A percentile compares a stretch with the other conserved stretches of the same genome.
phyloP scores from a whole-genome alignment of 2,113 vertebrate genomes.

The Perca fluviatilis region DNA sequence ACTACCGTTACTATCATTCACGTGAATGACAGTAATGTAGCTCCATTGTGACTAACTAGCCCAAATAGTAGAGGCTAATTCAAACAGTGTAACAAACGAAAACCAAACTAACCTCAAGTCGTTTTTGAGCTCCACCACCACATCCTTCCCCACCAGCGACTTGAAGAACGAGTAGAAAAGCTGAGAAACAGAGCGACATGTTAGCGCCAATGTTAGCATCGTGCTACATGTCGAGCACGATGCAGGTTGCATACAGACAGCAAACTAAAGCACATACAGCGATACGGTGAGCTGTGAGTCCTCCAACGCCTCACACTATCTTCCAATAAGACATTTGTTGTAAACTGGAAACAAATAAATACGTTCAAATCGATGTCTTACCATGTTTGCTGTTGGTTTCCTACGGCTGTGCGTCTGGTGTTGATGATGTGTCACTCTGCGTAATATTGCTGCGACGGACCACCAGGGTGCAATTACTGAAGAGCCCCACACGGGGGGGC shows the following conservation, averaged over 20 bases:
- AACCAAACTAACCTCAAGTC: slow-evolving; percentile 88
- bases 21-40: no score
- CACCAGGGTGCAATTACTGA: neutral
- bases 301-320: fast-evolving
- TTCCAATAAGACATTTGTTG: fast-evolving
- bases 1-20: no score
- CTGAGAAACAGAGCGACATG: slow-evolving; percentile 74
- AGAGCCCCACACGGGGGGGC: slow-evolving; percentile 31
- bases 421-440: slow-evolving; percentile 39
- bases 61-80: neutral
- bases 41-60: no score
- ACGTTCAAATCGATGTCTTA: slow-evolving; percentile 13
- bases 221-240: slow-evolving; percentile 17
- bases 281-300: fast-evolving
- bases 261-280: neutral
- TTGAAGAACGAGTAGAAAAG: slow-evolving; percentile 97
- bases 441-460: slow-evolving; percentile 15
- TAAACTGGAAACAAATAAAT: neutral
- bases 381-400: slow-evolving; percentile 65
- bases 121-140: slow-evolving; percentile 95
- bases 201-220: slow-evolving; percentile 43
- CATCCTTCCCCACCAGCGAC: slow-evolving; percentile 94
- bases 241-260: fast-evolving
- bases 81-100: neutral
- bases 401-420: slow-evolving; percentile 26